A percentile compares a stretch with the other conserved stretches of the same genome.
These are phyloP conservation scores for Ephialtes manifestator DNA, from an alignment of 2,888 invertebrate species.

Conservation along the genomic window DNA sequence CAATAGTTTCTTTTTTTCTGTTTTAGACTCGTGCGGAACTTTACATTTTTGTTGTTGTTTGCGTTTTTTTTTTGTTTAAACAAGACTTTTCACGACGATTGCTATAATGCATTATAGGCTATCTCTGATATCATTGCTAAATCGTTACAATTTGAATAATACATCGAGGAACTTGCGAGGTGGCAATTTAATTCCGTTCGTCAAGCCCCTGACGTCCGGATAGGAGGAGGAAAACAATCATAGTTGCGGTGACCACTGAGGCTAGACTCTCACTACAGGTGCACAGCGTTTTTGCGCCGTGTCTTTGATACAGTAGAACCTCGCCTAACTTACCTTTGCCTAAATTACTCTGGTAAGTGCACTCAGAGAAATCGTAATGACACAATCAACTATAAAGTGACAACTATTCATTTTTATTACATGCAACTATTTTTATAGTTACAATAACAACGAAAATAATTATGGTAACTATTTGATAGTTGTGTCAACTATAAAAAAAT, in stretches of 20 bases:
- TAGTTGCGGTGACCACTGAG: not conserved
- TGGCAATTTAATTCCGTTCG: constrained; percentile 24
- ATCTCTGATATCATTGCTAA: constrained; percentile 9
- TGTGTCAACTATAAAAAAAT: no score
- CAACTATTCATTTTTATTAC: no score
- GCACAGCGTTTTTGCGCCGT: not conserved
- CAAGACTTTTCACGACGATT: constrained; percentile 42
- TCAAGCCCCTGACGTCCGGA: not conserved
- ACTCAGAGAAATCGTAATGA: no score
- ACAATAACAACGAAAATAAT: no score
- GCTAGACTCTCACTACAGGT: not conserved
- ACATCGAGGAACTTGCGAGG: constrained; percentile 43
- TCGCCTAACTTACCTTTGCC: no score
- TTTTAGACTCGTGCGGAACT: constrained; percentile 40
- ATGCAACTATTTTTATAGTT: no score
- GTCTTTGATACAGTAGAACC: not conserved
- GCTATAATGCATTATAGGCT: constrained; percentile 45
- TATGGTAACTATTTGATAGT: no score
- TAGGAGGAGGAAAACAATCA: constrained; percentile 4
- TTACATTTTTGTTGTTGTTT: constrained; percentile 7
- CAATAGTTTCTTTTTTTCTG: not conserved
- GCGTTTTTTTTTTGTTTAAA: not conserved
- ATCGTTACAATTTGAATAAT: constrained; percentile 8
- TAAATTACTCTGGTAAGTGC: no score
- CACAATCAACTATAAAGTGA: no score